A percentile compares a stretch with the other conserved stretches of the same genome.
Evolutionary conservation across 2,797 vertebrate genomes (phyloP).

Genomic region (Sebastes matsubarae): DNA sequence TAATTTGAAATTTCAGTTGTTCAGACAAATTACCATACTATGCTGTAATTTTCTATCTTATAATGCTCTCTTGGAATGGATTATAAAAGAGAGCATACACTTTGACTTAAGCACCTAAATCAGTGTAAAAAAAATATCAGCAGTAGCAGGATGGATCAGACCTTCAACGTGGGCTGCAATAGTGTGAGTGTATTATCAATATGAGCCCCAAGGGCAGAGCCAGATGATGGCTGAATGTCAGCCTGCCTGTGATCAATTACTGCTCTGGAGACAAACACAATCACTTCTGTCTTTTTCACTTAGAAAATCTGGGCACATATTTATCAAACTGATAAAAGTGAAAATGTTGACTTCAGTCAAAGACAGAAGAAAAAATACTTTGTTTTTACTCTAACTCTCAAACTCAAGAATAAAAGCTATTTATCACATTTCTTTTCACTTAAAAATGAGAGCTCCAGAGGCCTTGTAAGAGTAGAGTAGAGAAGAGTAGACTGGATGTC

Average conservation of each 20-base stretch:
- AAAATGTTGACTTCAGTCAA: not conserved
- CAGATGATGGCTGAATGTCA: constrained; percentile 16
- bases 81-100: constrained; percentile 18
- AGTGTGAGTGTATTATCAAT: constrained; percentile 41
- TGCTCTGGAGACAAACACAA: constrained; percentile 21
- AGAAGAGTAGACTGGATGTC: not conserved
- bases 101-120: not conserved
- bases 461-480: not conserved
- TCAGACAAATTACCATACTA: constrained; percentile 15
- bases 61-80: not conserved
- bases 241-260: constrained; percentile 20
- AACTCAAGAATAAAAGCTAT: not conserved
- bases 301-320: not conserved
- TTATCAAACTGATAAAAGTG: constrained; percentile 1
- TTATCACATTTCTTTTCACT: not conserved
- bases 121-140: not conserved
- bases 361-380: not conserved
- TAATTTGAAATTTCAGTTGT: constrained; percentile 25
- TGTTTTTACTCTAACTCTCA: not conserved
- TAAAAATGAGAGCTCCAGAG: not conserved
- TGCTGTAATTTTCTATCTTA: not conserved
- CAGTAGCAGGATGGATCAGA: constrained; percentile 16
- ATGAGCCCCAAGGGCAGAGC: constrained; percentile 17
- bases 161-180: constrained; percentile 11
- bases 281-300: constrained; percentile 19